Base-by-base conservation (phyloP, 2,888 invertebrate species). In the Archaeoteleia sp. region DNA sequence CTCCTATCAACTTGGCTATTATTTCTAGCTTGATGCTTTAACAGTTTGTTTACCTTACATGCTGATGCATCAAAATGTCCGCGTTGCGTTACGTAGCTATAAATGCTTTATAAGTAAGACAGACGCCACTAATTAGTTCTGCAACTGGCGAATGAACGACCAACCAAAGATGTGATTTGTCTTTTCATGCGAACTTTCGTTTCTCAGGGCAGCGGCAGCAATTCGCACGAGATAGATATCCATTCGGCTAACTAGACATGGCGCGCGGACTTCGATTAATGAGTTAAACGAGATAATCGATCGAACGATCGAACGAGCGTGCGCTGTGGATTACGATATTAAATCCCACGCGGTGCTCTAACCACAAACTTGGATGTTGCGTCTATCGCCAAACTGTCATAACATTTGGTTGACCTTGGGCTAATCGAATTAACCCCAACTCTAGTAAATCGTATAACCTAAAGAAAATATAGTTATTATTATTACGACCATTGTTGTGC, bases 271-370 rank as follows among this genome's bases (percentile, higher is more conserved):
- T 34, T 27, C 27, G 10, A 49, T 49, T 35, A 49, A 29, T 37
- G 20, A 49, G 49, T 37, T 14, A 35, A 25, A 37, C 9, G 12
- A 49, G 17, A 17, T 37, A 29, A 39, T 49, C 29, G 39, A 39
- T 27, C 29, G 17, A 37, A 25, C 17, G 43, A 43, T 27, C 43
- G 15, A 9, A 13, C n/a, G 12, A 30, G 4, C 27, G 42, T 27
- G 42, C 25, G 8, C 17, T 3, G 13, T 35, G 14, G 14, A 14
- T 35, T 1, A 13, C 3, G 35, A 14, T 35, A 35, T 35, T 35
- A 35, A 35, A 13, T 2, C 15, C 7, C 17, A 15, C 14, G 17
- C 14, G 35, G 35, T n/a, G n/a, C n/a, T n/a, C n/a, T n/a, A n/a
- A n/a, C n/a, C n/a, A n/a, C n/a, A n/a, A n/a, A n/a, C n/a, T n/a